Evolutionary conservation across 2,888 invertebrate species (phyloP).

Genomic region (Trissoscelio sp.): DNA sequence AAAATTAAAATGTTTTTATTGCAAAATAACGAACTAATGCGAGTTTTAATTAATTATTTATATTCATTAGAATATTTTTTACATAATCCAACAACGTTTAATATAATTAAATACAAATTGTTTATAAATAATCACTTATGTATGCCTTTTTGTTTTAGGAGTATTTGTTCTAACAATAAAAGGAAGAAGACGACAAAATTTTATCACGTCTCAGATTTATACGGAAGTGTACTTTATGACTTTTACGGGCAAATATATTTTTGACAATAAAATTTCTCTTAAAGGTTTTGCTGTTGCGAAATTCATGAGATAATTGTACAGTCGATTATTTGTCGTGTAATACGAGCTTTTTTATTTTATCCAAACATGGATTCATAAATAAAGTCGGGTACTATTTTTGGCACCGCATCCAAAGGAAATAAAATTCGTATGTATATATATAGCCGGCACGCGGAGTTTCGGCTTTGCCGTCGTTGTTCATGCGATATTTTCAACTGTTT

Average conservation of each 20-base stretch:
- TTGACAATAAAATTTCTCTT: conserved; percentile 24
- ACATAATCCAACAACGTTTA: no score
- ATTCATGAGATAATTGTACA: conserved; percentile 34
- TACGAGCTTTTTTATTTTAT: conserved; percentile 40
- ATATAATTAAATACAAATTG: no score
- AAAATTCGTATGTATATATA: conserved; percentile 42
- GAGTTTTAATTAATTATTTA: no score
- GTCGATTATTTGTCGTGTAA: conserved; percentile 31
- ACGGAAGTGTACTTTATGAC: conserved; percentile 16
- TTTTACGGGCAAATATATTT: conserved; percentile 22
- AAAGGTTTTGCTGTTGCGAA: conserved; percentile 8
- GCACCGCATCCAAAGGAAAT: conserved; percentile 43
- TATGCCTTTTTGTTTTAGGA: not conserved
- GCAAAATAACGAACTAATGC: no score
- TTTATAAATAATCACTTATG: no score
- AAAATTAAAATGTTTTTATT: no score
- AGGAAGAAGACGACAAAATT: conserved; percentile 4
- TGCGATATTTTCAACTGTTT: conserved; percentile 36
- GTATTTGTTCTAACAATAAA: conserved; percentile 10
- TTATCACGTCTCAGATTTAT: conserved; percentile 18
- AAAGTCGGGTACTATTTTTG: conserved; percentile 42
- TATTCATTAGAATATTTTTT: no score
- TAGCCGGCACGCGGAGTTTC: conserved; percentile 16
- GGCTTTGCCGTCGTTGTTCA: conserved; percentile 20
- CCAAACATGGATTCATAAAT: conserved; percentile 43